Evolutionary conservation across 92 coral and sea anemone genomes (phyloP).

Genomic region (Actinostola sp.): DNA sequence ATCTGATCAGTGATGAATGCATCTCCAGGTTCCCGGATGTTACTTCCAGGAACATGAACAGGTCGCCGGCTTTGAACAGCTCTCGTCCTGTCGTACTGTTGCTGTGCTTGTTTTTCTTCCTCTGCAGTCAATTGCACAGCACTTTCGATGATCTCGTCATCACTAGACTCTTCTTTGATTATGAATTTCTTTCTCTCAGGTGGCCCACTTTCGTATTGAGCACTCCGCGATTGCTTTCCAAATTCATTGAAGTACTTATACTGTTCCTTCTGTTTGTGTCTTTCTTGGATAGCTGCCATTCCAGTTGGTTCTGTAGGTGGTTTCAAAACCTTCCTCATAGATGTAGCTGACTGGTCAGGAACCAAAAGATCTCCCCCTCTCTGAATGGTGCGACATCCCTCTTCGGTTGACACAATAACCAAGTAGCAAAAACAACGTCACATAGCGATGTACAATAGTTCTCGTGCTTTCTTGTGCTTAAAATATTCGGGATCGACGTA

Average conservation of each 20-base stretch:
- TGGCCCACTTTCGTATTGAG: slow-evolving; percentile 40
- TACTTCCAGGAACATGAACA: slow-evolving; percentile 14
- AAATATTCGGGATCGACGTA: slow-evolving; percentile 20
- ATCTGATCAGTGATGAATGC: slow-evolving; percentile 2
- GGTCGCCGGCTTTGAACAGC: slow-evolving; percentile 19
- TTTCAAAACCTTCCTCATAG: too few species aligned
- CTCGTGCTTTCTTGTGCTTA: neutral
- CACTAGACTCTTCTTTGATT: slow-evolving; percentile 5
- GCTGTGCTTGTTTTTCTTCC: slow-evolving; percentile 10
- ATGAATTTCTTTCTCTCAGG: slow-evolving; percentile 11
- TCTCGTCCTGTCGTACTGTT: neutral
- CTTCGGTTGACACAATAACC: slow-evolving; percentile 29
- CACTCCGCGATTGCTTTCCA: neutral
- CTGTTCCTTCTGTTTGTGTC: neutral
- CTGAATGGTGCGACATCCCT: slow-evolving; percentile 14
- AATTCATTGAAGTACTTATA: neutral
- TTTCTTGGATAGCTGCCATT: neutral
- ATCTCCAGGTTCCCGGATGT: slow-evolving; percentile 56
- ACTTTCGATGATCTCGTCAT: neutral
- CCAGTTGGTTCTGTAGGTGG: too few species aligned
- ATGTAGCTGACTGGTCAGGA: too few species aligned
- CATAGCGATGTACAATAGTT: slow-evolving; percentile 54
- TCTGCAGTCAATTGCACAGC: neutral
- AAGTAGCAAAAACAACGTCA: slow-evolving; percentile 55
- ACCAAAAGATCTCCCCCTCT: too few species aligned